Conservation (phyloP, 2,797 vertebrate species). For the Anomalospiza imberbis region DNA sequence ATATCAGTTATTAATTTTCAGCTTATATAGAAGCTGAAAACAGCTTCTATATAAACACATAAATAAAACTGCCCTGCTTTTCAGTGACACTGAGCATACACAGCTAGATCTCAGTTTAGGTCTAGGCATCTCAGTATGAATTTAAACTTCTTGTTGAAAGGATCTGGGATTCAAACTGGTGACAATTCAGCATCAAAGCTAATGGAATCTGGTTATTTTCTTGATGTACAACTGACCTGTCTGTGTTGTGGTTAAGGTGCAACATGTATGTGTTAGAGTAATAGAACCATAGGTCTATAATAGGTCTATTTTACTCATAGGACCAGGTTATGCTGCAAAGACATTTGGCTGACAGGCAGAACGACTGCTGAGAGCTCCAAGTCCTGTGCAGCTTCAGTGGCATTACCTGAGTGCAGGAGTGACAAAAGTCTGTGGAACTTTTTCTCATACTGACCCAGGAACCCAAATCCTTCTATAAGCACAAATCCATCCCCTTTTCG, state of each 20-base stretch:
- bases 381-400: neutral
- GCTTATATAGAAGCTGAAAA: neutral
- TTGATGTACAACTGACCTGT: neutral
- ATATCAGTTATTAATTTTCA: neutral
- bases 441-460: rapidly evolving
- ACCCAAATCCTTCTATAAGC: neutral
- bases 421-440: neutral
- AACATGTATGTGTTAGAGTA: neutral
- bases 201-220: neutral
- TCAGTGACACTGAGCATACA: neutral
- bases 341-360: neutral
- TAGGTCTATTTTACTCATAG: neutral
- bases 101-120: neutral
- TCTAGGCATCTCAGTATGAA: neutral
- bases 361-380: neutral
- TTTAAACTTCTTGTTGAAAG: neutral
- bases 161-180: neutral
- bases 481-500: rapidly evolving
- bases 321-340: neutral
- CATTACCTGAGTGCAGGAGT: neutral
- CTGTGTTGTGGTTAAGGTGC: neutral
- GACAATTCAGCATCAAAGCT: neutral
- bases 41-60: neutral
- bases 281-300: neutral
- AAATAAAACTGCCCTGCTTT: neutral